Percentiles rank a stretch among this genome's conserved stretches.
These are phyloP conservation scores for Megalops cyprinoides DNA, from an alignment of 2,797 vertebrate species.

Conservation along the genomic window DNA sequence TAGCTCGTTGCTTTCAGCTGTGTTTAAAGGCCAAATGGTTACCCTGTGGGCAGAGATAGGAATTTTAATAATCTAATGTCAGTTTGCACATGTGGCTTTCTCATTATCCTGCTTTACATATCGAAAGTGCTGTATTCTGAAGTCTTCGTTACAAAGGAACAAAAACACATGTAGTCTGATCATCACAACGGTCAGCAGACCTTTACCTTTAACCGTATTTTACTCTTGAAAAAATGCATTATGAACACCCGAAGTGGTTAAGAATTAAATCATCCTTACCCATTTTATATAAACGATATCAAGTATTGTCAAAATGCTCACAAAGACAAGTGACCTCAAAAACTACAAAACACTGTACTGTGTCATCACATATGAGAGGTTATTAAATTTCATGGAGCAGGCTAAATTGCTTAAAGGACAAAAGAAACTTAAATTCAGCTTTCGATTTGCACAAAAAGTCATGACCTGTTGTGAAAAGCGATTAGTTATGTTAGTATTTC, in stretches of 20 bases:
- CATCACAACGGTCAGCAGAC: no score
- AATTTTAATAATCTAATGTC: neutral
- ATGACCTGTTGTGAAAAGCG: neutral
- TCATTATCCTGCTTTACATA: neutral
- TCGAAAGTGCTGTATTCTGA: neutral
- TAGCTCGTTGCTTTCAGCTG: slow-evolving; percentile 31
- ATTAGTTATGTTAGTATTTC: neutral
- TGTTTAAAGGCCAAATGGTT: slow-evolving; percentile 16
- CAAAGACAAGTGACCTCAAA: no score
- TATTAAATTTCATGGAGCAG: no score
- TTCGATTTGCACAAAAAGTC: neutral
- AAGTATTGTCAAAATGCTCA: no score
- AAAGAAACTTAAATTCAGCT: neutral
- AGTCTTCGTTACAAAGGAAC: neutral
- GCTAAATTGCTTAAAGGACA: no score
- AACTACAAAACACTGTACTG: no score
- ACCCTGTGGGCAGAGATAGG: neutral
- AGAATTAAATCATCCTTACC: no score
- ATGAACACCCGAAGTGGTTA: no score
- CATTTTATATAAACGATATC: no score
- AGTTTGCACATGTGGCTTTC: slow-evolving; percentile 12
- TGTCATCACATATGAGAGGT: no score
- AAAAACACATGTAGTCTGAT: neutral
- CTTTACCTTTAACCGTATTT: no score
- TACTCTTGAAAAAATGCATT: no score